Conservation (phyloP, 2,888 invertebrate genomes). For the Andrena hattorfiana region DNA sequence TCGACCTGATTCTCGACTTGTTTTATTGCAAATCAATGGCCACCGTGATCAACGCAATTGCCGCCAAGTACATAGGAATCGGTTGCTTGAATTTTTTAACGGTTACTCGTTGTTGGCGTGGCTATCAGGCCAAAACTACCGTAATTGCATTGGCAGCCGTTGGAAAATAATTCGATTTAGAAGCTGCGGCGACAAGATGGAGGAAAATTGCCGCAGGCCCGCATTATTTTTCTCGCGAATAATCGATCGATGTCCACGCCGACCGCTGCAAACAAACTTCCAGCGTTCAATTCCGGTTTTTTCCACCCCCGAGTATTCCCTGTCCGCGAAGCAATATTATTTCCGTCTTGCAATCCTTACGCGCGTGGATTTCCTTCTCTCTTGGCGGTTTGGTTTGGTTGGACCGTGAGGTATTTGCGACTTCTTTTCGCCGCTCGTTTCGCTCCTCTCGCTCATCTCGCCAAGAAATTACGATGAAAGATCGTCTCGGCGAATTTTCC, state of each 20-base stretch:
- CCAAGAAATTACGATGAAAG: constrained; percentile 14
- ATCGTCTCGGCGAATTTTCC: constrained; percentile 3
- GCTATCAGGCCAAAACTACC: not conserved
- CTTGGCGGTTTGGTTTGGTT: not conserved
- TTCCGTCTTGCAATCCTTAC: constrained; percentile 14
- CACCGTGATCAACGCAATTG: too few relatives aligned
- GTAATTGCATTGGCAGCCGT: not conserved
- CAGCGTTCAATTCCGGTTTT: constrained; percentile 40
- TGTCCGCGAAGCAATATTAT: constrained; percentile 6
- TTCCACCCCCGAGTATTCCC: constrained; percentile 9
- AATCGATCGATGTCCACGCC: constrained; percentile 28
- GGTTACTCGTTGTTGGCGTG: not conserved
- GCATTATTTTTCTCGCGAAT: constrained; percentile 25
- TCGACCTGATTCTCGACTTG: too few relatives aligned
- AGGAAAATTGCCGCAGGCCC: not conserved
- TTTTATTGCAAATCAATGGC: too few relatives aligned
- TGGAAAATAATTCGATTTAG: not conserved
- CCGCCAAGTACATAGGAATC: too few relatives aligned
- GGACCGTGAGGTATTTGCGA: constrained; percentile 8
- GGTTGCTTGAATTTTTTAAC: not conserved
- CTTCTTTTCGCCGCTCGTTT: not conserved
- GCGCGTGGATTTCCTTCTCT: not conserved
- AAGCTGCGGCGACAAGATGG: not conserved
- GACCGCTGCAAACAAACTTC: constrained; percentile 23
- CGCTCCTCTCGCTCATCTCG: constrained; percentile 2